Conservation (phyloP, 1,140 invertebrate genomes). For the Papilio polyxenes region DNA sequence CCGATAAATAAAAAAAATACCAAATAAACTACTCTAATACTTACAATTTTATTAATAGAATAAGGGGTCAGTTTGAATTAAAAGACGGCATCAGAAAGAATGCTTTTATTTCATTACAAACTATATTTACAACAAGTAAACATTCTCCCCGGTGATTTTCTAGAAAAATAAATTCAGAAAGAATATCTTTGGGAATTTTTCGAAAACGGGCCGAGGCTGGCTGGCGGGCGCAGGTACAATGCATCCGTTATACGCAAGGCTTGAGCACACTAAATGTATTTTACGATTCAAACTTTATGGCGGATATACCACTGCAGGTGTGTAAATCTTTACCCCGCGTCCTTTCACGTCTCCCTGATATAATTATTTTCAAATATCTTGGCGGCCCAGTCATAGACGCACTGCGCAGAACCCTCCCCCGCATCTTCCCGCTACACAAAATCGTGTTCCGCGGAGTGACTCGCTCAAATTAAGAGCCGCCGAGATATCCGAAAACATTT, state of each 20-base stretch:
- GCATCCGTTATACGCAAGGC: constrained; percentile 14
- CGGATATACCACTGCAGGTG: neutral
- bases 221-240: neutral
- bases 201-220: constrained; percentile 41
- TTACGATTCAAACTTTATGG: neutral
- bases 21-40: no score
- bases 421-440: no score
- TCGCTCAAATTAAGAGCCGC: no score
- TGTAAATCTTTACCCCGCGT: no score
- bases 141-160: constrained; percentile 50
- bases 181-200: constrained; percentile 53
- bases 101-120: constrained; percentile 52
- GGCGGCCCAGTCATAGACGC: no score
- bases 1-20: no score
- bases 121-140: constrained; percentile 51
- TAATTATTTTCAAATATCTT: no score
- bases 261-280: constrained; percentile 17
- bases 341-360: neutral
- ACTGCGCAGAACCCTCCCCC: no score
- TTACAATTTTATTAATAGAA: no score
- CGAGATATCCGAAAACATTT: no score
- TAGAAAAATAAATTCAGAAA: constrained; percentile 58
- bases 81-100: constrained; percentile 51
- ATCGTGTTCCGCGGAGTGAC: no score
- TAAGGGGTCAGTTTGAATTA: constrained; percentile 23